These are phyloP conservation scores for Sebastolobus altivelis DNA, from an alignment of 2,797 vertebrate genomes.

Conservation along the genomic window DNA sequence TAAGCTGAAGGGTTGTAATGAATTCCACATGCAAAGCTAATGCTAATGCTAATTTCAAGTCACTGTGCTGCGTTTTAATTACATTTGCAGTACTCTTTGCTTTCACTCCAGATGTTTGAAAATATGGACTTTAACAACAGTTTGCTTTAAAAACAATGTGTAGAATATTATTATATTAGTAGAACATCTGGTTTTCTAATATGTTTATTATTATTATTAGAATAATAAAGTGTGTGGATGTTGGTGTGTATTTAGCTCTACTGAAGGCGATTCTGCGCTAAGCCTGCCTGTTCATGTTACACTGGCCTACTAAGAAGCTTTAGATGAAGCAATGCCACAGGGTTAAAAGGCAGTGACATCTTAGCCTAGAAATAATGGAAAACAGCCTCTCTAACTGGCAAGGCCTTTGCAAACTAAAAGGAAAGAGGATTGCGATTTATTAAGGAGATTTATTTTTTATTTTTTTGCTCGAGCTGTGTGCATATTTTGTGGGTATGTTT, in stretches of 20 bases:
- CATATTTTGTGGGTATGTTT: conserved; percentile 9
- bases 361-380: conserved; percentile 43
- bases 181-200: conserved; percentile 15
- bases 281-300: conserved; percentile 53
- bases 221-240: not conserved
- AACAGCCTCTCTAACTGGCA: conserved; percentile 25
- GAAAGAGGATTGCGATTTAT: conserved; percentile 51
- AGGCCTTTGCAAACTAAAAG: conserved; percentile 27
- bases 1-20: not conserved
- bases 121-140: not conserved
- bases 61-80: not conserved
- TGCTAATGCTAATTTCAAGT: not conserved
- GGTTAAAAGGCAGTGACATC: conserved; percentile 59
- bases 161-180: not conserved
- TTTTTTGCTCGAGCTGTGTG: not conserved
- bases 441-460: conserved; percentile 26
- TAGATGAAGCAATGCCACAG: conserved; percentile 67
- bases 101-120: not conserved
- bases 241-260: conserved; percentile 15
- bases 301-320: conserved; percentile 66
- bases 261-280: conserved; percentile 36
- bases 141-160: not conserved
- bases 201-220: conserved; percentile 10
- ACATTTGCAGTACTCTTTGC: too few relatives aligned
- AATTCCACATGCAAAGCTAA: not conserved